phyloP scores from a whole-genome alignment of 2,888 invertebrate species.

The Microchrysa polita region DNA sequence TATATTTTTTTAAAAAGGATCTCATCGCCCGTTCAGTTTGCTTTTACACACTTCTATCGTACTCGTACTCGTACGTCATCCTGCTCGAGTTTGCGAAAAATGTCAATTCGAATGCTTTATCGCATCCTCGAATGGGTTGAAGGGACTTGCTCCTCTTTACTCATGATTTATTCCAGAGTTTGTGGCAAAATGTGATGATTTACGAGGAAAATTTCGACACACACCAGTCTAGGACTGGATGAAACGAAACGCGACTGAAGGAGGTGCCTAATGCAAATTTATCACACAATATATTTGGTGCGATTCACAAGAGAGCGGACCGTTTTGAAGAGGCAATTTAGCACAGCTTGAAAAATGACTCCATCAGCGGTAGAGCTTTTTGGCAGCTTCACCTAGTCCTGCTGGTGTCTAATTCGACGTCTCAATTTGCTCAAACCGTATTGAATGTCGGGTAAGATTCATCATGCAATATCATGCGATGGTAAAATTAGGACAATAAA shows the following conservation, averaged over 20 bases:
- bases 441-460: too few relatives aligned
- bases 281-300: conserved; percentile 10
- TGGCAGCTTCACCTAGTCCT: too few relatives aligned
- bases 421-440: too few relatives aligned
- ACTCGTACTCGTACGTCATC: not conserved
- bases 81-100: conserved; percentile 29
- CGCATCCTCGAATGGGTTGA: conserved; percentile 24
- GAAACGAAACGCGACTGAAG: not conserved
- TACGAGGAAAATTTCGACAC: not conserved
- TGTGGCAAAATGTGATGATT: conserved; percentile 31
- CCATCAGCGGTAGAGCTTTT: too few relatives aligned
- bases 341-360: too few relatives aligned
- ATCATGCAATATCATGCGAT: too few relatives aligned
- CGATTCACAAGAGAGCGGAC: not conserved
- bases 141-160: conserved; percentile 21
- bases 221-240: not conserved
- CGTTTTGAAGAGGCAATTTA: not conserved
- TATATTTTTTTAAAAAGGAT: conserved; percentile 34
- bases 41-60: conserved; percentile 17
- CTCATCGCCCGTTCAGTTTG: not conserved
- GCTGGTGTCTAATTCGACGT: too few relatives aligned
- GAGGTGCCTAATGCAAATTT: conserved; percentile 16
- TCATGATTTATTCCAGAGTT: conserved; percentile 37
- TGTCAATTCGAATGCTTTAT: conserved; percentile 39
- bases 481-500: too few relatives aligned